Conservation (phyloP, 2,113 vertebrate species). For the Carassius auratus region DNA sequence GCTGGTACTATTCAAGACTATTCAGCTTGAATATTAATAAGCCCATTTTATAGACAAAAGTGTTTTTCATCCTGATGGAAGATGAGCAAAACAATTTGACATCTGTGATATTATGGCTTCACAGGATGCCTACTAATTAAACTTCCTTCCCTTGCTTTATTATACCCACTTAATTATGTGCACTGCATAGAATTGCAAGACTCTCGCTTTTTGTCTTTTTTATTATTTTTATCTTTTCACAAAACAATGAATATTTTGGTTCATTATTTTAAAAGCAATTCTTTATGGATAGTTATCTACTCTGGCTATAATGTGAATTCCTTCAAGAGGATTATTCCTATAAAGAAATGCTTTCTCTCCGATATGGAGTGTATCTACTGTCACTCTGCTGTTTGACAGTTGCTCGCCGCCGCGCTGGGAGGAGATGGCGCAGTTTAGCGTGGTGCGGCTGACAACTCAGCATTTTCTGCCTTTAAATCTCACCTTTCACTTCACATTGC, state of each 20-base stretch:
- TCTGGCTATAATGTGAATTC: neutral
- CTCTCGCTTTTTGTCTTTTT: neutral
- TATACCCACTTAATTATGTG: neutral
- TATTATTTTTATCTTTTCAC: neutral
- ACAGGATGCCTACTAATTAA: conserved; percentile 9
- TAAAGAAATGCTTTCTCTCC: neutral
- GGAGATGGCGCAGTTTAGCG: conserved; percentile 20
- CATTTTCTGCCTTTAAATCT: conserved; percentile 43
- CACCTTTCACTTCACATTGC: conserved; percentile 37
- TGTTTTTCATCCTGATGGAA: neutral
- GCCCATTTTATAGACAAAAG: conserved; percentile 11
- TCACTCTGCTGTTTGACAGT: neutral
- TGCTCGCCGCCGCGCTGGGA: neutral
- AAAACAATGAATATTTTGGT: neutral
- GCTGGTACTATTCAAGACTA: neutral
- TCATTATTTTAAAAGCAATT: neutral
- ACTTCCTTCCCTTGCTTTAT: conserved; percentile 4
- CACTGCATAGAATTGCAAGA: neutral
- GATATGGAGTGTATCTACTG: neutral
- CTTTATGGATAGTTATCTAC: neutral
- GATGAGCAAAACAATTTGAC: neutral
- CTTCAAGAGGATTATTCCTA: neutral
- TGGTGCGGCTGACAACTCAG: conserved; percentile 32
- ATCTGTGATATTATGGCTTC: conserved; percentile 15
- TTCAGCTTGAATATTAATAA: neutral